Evolutionary conservation across 2,797 vertebrate genomes (phyloP).

Genomic region (Lagodon rhomboides): DNA sequence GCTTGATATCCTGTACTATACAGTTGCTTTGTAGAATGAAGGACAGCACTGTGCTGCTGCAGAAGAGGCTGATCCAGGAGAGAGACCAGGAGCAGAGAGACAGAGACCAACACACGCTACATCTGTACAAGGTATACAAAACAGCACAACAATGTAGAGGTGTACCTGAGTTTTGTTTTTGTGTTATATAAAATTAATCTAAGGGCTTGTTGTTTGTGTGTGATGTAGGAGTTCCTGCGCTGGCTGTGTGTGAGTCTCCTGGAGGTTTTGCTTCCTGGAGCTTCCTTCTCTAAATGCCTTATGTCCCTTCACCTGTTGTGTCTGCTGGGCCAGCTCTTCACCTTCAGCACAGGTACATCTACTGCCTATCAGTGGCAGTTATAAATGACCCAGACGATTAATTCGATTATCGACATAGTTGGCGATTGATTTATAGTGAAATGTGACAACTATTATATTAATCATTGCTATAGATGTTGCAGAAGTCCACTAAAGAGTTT

Average conservation of each 20-base stretch:
- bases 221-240: constrained; percentile 89
- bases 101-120: constrained; percentile 68
- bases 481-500: background rate
- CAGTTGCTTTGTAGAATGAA: constrained; percentile 93
- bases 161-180: background rate
- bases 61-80: constrained; percentile 83
- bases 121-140: constrained; percentile 78
- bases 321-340: constrained; percentile 90
- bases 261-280: constrained; percentile 90
- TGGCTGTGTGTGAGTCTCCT: constrained; percentile 90
- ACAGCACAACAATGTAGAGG: background rate
- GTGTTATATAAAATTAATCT: background rate
- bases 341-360: constrained; percentile 79
- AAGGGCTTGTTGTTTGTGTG: constrained; percentile 12
- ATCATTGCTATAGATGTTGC: no score
- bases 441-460: no score
- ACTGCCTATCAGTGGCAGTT: background rate
- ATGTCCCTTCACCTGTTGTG: constrained; percentile 91
- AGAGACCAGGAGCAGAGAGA: constrained; percentile 68
- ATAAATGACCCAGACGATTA: no score
- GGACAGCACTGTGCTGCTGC: constrained; percentile 92
- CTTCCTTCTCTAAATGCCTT: constrained; percentile 93
- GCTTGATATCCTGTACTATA: background rate
- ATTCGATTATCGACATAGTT: no score
- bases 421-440: no score